These are phyloP conservation scores for Unio pictorum DNA, from an alignment of 2,888 invertebrate genomes.

Conservation along the genomic window DNA sequence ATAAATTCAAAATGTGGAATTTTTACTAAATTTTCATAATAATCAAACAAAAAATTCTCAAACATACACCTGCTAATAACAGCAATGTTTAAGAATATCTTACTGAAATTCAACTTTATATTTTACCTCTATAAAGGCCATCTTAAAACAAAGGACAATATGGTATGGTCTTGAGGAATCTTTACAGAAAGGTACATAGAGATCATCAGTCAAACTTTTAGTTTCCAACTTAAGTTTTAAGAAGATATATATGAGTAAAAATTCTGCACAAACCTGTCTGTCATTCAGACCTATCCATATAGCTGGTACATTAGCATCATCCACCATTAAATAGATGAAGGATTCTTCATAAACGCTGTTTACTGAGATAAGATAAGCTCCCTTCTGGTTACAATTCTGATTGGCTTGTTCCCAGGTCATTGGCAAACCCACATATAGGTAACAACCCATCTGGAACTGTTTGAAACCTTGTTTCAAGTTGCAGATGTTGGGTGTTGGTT, in stretches of 20 bases:
- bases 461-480: conserved; percentile 35
- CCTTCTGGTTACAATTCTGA: conserved; percentile 28
- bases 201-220: no score
- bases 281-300: conserved; percentile 55
- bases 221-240: neutral
- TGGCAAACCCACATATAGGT: conserved; percentile 28
- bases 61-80: no score
- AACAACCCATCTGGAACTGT: conserved; percentile 47
- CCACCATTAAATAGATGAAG: conserved; percentile 38
- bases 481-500: conserved; percentile 47
- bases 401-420: conserved; percentile 39
- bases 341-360: conserved; percentile 46
- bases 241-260: no score
- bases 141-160: no score
- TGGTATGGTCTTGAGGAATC: no score
- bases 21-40: no score
- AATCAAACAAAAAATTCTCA: no score
- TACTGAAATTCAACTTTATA: no score
- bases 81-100: no score
- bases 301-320: conserved; percentile 16
- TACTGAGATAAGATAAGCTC: conserved; percentile 42
- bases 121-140: no score
- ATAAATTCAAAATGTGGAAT: no score
- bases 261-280: conserved; percentile 24
- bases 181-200: no score